phyloP scores from a whole-genome alignment of 2,797 vertebrate genomes.

The Microcaecilia unicolor region DNA sequence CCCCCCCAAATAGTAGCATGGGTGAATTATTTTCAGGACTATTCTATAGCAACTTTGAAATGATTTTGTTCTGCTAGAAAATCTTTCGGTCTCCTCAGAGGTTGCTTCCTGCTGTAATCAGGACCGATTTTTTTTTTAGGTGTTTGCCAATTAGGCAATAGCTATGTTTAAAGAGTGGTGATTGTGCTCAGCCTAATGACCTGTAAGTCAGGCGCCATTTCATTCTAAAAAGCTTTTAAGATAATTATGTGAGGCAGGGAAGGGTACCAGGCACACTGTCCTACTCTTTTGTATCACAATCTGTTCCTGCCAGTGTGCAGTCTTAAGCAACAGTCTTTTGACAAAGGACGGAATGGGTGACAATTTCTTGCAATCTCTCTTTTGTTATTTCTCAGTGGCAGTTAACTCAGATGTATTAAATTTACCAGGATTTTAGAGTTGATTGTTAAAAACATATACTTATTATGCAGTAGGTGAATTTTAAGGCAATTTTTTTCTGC shows the following conservation, averaged over 20 bases:
- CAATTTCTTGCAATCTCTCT: not conserved
- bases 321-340: conserved; percentile 1
- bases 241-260: conserved; percentile 13
- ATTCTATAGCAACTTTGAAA: not conserved
- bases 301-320: not conserved
- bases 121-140: conserved; percentile 6
- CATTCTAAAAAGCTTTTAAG: conserved; percentile 19
- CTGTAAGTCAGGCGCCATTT: conserved; percentile 13
- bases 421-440: too few species aligned
- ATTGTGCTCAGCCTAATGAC: conserved; percentile 9
- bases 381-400: too few species aligned
- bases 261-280: conserved; percentile 1
- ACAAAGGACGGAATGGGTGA: not conserved
- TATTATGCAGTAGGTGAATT: too few species aligned
- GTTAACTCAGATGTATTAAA: too few species aligned
- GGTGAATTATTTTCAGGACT: not conserved
- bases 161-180: conserved; percentile 14
- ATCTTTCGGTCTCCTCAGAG: not conserved
- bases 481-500: too few species aligned
- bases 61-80: not conserved
- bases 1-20: too few species aligned
- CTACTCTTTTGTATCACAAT: conserved; percentile 4
- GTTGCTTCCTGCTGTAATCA: not conserved
- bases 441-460: too few species aligned
- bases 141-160: not conserved